Base-by-base conservation (phyloP, 1,140 invertebrate species). In the Hestina assimilis region DNA sequence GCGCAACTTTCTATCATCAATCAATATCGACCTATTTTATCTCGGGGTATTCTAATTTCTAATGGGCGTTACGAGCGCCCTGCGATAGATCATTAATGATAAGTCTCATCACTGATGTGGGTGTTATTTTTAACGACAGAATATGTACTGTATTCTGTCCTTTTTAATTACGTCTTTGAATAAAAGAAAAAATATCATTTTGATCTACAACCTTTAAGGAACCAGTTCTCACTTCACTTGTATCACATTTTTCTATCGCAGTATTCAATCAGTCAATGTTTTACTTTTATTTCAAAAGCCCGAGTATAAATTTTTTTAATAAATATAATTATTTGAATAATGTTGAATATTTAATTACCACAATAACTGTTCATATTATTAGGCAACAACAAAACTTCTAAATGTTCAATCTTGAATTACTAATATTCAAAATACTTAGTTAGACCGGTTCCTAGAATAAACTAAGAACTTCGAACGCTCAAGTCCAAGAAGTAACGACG, bases 401-500 rank as follows among this genome's bases (percentile, higher is more conserved):
- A n/a, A n/a, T n/a, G n/a, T n/a, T n/a, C n/a, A n/a, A n/a, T n/a
- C n/a, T n/a, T n/a, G n/a, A n/a, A n/a, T n/a, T n/a, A n/a, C n/a
- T n/a, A n/a, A n/a, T n/a, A 31, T 3, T 31, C 28, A 38, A 38
- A 19, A 17, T 3, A 8, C 5, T 5, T n/a, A 38, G 17, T 51
- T 11, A 33, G 29, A 48, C 15, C 19, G 20, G 33, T 9, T 19
- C 33, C 1, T 2, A 50, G 40, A 51, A 47, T 11, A 47, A 47
- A 47, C 19, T 31, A 31, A 35, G 29, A 21, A 12, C 23, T 11
- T 33, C 17, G 15, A 52, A 38, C 41, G 38, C 15, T 29, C 20
- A 26, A 56, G 35, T 48, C 35, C 35, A 3, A 57, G 43, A 21
- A 48, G 48, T 48, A 29, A 48, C 35, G 41, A 59, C 48, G 46